These are phyloP conservation scores for Geotrypetes seraphini DNA, from an alignment of 2,797 vertebrate genomes.

Conservation along the genomic window DNA sequence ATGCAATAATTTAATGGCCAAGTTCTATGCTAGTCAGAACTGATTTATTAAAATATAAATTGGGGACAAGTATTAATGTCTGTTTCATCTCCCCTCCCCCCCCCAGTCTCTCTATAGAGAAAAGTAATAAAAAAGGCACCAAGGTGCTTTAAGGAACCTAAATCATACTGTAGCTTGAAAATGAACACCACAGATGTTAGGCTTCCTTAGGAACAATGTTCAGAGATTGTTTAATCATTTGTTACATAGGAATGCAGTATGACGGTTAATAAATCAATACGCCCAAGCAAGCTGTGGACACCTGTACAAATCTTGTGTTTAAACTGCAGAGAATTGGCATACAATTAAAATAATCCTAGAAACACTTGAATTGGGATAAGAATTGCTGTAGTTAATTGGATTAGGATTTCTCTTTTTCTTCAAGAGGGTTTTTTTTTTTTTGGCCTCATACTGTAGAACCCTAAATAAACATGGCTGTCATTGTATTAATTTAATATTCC, in stretches of 20 bases:
- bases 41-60: slow-evolving; percentile 14
- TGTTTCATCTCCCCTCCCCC: slow-evolving; percentile 7
- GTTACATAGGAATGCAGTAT: neutral
- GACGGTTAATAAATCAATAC: neutral
- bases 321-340: neutral
- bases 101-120: slow-evolving; percentile 2
- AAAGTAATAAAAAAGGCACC: slow-evolving; percentile 9
- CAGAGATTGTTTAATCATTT: slow-evolving; percentile 3
- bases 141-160: slow-evolving; percentile 5
- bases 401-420: too few species aligned
- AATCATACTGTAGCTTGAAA: neutral
- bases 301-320: neutral
- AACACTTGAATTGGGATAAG: too few species aligned
- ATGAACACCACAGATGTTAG: neutral
- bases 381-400: too few species aligned
- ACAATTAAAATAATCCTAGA: too few species aligned
- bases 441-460: too few species aligned
- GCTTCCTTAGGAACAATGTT: too few species aligned
- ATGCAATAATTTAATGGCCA: slow-evolving; percentile 10
- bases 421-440: too few species aligned
- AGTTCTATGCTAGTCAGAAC: slow-evolving; percentile 3
- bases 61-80: slow-evolving; percentile 9
- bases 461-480: too few species aligned
- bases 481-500: too few species aligned
- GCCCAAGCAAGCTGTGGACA: neutral